Evolutionary conservation across 2,797 vertebrate species (phyloP), one percentile per base, ranked within the genome.

Genomic region (Rousettus madagascariensis): DNA sequence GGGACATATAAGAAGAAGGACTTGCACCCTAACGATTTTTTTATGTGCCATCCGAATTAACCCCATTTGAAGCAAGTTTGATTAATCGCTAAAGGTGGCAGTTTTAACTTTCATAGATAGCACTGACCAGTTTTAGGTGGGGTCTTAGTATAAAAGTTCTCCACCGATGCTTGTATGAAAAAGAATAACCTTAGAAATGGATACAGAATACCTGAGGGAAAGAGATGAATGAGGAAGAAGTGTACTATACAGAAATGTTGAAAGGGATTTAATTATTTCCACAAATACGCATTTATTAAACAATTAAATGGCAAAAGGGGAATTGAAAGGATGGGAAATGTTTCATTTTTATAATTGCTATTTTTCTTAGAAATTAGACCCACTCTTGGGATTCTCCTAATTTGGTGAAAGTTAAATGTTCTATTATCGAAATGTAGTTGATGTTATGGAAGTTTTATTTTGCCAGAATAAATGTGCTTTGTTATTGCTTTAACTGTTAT

Each of bases 61-160:
- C 98, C 97, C 98, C 97, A 98, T 98, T 98, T 98, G 98, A 97
- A 98, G 79, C 72, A 98, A 98, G 98, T 98, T 98, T 98, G 98
- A 98, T 98, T 98, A 98, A 98, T 98, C 97, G 98, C 96, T 96
- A 97, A 96, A 97, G 97, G 96, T 97, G 96, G 95, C 94, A 98
- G 80, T 74, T 98, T 95, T 96, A 98, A 98, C 97, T 98, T 98
- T 95, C 95, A 88, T 90, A 95, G 97, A 97, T 96, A 97, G 97
- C 95, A 91, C 94, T 96, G 97, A 97, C 78, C 97, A 95, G 98
- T 98, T 98, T 97, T 88, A 92, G 88, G 85, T 84, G 89, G 77
- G 26, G 69, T 92, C 69, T 89, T 89, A 77, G 55, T 51, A 69
- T 82, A 92, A 90, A 96, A 95, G 65, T 16, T 87, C 95, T 97